Evolutionary conservation across 2,113 vertebrate genomes (phyloP).

Genomic region (Silurus asotus): DNA sequence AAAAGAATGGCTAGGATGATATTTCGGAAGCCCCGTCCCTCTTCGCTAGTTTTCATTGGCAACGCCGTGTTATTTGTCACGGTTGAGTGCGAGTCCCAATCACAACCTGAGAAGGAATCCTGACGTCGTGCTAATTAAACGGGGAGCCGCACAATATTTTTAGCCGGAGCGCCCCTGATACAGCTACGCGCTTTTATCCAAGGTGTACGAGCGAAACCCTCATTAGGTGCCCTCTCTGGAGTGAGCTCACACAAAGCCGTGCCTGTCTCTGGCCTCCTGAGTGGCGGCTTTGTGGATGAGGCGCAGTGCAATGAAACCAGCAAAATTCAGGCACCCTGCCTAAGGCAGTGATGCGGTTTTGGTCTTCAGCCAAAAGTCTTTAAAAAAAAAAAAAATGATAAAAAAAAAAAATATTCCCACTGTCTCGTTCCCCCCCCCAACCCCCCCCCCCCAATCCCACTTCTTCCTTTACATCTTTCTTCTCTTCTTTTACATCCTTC

Average conservation of each 20-base stretch:
- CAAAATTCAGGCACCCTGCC: constrained; percentile 49
- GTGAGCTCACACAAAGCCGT: constrained; percentile 43
- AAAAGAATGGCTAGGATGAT: neutral
- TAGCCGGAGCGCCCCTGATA: constrained; percentile 47
- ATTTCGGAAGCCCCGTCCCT: neutral
- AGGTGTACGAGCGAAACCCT: constrained; percentile 33
- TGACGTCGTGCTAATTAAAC: constrained; percentile 52
- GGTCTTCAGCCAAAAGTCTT: constrained; percentile 28
- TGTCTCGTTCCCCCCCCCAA: constrained; percentile 33
- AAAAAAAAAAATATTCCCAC: constrained; percentile 44
- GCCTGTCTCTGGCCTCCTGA: constrained; percentile 45
- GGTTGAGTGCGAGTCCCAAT: constrained; percentile 28
- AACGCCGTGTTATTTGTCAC: constrained; percentile 2
- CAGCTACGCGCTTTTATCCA: constrained; percentile 48
- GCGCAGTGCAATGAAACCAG: constrained; percentile 53
- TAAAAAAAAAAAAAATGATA: constrained; percentile 41
- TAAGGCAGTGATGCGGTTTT: constrained; percentile 51
- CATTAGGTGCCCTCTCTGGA: constrained; percentile 37
- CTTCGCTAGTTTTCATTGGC: neutral
- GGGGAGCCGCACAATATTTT: constrained; percentile 48
- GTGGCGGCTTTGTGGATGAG: constrained; percentile 43
- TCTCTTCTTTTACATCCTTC: constrained; percentile 31
- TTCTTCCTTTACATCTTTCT: constrained; percentile 25
- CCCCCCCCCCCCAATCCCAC: constrained; percentile 14
- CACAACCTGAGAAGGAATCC: constrained; percentile 44